Conservation (phyloP, 2,888 invertebrate genomes). For the Drosophila leonis region DNA sequence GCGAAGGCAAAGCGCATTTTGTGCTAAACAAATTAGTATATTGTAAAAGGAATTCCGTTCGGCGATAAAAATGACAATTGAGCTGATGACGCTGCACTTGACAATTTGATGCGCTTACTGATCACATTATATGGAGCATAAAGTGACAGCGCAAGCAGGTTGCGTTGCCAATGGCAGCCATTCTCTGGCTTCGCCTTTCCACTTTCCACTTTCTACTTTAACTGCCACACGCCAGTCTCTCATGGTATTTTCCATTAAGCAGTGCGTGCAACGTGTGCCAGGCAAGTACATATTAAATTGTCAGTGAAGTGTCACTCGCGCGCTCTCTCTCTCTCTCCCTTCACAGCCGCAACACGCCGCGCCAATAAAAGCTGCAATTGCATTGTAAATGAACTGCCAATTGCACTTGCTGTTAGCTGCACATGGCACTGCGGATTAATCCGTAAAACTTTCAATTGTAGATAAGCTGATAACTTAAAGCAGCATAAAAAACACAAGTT, state of each 20-base stretch:
- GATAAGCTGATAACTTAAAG: not conserved
- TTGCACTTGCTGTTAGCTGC: conserved; percentile 16
- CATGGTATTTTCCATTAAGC: conserved; percentile 15
- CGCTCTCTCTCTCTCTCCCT: not conserved
- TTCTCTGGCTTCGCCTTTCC: not conserved
- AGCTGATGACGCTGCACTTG: conserved; percentile 55
- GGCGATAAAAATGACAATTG: conserved; percentile 46
- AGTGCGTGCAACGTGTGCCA: conserved; percentile 43
- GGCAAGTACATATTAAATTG: conserved; percentile 44
- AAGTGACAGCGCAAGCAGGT: conserved; percentile 13
- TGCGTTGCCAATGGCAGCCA: conserved; percentile 38
- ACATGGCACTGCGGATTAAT: not conserved
- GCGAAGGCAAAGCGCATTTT: conserved; percentile 14
- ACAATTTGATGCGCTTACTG: conserved; percentile 76
- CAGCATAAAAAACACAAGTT: not conserved
- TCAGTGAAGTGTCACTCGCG: conserved; percentile 2
- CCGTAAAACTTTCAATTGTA: not conserved
- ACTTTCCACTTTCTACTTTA: not conserved
- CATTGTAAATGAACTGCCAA: conserved; percentile 5
- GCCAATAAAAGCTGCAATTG: not conserved
- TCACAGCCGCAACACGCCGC: not conserved
- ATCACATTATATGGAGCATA: conserved; percentile 57
- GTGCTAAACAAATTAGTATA: conserved; percentile 30
- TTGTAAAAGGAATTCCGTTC: conserved; percentile 27
- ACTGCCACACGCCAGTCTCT: not conserved